phyloP scores from a whole-genome alignment of 2,113 vertebrate species.

The Poicephalus gulielmi region DNA sequence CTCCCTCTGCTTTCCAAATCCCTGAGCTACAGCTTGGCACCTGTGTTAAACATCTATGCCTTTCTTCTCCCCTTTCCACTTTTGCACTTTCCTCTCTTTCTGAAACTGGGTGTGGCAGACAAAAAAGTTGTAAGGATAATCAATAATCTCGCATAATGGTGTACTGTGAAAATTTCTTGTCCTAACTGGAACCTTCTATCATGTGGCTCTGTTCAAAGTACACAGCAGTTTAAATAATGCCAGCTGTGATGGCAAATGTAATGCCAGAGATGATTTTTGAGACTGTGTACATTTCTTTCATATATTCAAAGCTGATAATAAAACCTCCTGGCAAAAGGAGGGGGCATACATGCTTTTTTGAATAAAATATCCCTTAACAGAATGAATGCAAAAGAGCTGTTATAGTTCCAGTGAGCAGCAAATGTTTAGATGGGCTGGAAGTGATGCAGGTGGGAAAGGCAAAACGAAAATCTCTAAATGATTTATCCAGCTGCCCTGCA shows the following conservation, averaged over 20 bases:
- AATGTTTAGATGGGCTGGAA: not conserved
- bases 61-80: not conserved
- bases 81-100: not conserved
- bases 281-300: not conserved
- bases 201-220: not conserved
- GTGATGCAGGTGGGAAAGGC: not conserved
- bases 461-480: not conserved
- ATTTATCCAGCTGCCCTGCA: not conserved
- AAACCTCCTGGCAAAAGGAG: not conserved
- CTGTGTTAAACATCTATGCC: not conserved
- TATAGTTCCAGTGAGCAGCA: not conserved
- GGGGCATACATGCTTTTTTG: accelerated
- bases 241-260: not conserved
- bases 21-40: slow-evolving; percentile 17
- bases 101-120: not conserved
- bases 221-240: not conserved
- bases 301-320: not conserved
- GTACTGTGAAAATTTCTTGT: not conserved
- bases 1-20: slow-evolving; percentile 62
- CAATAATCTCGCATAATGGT: not conserved
- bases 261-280: not conserved
- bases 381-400: not conserved
- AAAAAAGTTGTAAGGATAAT: not conserved
- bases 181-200: not conserved
- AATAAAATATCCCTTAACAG: not conserved